These are phyloP conservation scores for Crossocerus cetratus DNA, from an alignment of 2,888 invertebrate species.

Conservation along the genomic window DNA sequence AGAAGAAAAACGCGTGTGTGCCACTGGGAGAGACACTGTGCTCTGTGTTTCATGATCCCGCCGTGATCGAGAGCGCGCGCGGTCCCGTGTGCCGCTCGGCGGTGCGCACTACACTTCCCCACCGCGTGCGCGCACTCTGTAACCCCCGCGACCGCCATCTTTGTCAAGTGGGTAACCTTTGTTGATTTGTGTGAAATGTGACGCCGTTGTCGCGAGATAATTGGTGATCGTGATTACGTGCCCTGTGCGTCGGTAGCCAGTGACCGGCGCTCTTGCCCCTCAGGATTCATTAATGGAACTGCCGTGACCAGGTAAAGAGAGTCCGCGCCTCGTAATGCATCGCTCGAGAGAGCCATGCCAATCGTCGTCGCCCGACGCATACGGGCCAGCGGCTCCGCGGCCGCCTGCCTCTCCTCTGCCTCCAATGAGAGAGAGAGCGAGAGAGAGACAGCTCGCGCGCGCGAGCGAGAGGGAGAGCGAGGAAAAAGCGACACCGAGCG, in stretches of 20 bases:
- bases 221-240: constrained; percentile 68
- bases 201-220: constrained; percentile 70
- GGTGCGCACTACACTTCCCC: constrained; percentile 65
- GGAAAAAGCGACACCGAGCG: constrained; percentile 1
- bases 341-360: constrained; percentile 50
- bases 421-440: constrained; percentile 25
- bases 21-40: constrained; percentile 43
- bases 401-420: constrained; percentile 26
- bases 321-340: constrained; percentile 20
- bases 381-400: constrained; percentile 51
- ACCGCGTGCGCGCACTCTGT: constrained; percentile 65
- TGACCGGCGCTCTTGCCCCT: constrained; percentile 41
- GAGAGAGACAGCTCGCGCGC: too few species aligned
- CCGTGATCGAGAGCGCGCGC: constrained; percentile 60
- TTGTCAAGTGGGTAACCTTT: constrained; percentile 77
- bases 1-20: constrained; percentile 51
- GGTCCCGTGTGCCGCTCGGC: constrained; percentile 64
- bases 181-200: constrained; percentile 77
- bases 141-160: constrained; percentile 73
- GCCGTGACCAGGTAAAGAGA: constrained; percentile 50
- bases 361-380: constrained; percentile 53
- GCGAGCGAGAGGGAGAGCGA: constrained; percentile 20
- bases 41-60: constrained; percentile 53
- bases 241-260: constrained; percentile 49
- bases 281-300: constrained; percentile 51